phyloP scores from a whole-genome alignment of 1,140 invertebrate genomes.

The Cecropterus lyciades region DNA sequence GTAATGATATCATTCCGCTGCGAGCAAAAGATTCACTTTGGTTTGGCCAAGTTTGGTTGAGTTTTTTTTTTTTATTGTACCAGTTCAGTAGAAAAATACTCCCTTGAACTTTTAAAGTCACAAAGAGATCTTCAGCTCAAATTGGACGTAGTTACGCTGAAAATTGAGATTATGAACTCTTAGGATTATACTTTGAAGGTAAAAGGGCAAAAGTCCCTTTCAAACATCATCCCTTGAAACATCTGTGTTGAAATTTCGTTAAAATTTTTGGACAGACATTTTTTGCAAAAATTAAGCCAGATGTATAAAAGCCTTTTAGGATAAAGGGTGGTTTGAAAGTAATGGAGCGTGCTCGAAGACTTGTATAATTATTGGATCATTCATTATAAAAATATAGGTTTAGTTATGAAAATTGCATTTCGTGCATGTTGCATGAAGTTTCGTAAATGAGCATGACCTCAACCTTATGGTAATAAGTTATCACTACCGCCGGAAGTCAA shows the following conservation, averaged over 20 bases:
- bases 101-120: conserved; percentile 4
- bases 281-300: conserved; percentile 1
- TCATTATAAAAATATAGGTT: no score
- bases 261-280: conserved; percentile 13
- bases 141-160: conserved; percentile 18
- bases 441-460: no score
- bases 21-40: background rate
- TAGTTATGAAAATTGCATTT: no score
- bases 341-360: no score
- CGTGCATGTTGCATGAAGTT: no score
- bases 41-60: no score
- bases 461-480: no score
- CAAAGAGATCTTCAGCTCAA: conserved; percentile 16
- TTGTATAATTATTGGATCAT: no score
- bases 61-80: no score
- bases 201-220: conserved; percentile 19
- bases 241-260: conserved; percentile 15
- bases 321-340: background rate
- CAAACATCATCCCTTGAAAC: conserved; percentile 11
- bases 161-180: conserved; percentile 28
- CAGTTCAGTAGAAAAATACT: background rate
- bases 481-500: no score
- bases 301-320: conserved; percentile 1
- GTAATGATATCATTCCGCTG: no score
- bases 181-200: conserved; percentile 16